Base-by-base conservation (phyloP, 1,140 invertebrate genomes). In the Papilio helenus region DNA sequence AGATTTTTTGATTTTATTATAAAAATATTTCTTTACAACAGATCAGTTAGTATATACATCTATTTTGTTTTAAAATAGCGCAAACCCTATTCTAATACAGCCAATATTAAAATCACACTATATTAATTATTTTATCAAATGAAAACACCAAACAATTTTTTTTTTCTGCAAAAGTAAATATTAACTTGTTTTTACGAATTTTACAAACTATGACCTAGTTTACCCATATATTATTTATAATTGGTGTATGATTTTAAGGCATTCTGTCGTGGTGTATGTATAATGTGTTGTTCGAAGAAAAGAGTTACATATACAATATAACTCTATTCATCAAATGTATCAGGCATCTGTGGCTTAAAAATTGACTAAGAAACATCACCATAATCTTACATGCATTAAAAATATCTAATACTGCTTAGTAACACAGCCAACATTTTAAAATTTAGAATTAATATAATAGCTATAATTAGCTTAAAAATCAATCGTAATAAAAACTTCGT, bases 381-480 rank as follows among this genome's bases (percentile, higher is more conserved):
- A 14, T 61, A 29, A 68, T 18, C 29, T 23, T 26, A 61, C 10
- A 34, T 16, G 61, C 14, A 68, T 68, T 68, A 29, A 68, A 68
- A 34, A 68, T 65, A 14, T 16, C 14, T 49, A 74, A 74, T 74
- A 74, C 44, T 74, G 42, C 44, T 46, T 74, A 49, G 72, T 74
- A 14, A 44, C 72, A 74, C 72, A 74, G 72, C 72, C 72, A 44
- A 23, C 12, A 44, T 74, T 74, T 23, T 74, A 51, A 42, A 5
- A 29, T 74, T 74, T 74, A 74, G 72, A 74, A 74, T 74, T 20
- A 42, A 72, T 29, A 44, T 20, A 72, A 18, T 51, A 74, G 42
- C 23, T 49, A 51, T 2, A 23, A 12, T 12, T 49, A 51, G 44
- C 23, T 74, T 74, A 74, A 74, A 74, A 74, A 42, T 3, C 42